phyloP scores from a whole-genome alignment of 2,797 vertebrate genomes.

The Caiman crocodilus region DNA sequence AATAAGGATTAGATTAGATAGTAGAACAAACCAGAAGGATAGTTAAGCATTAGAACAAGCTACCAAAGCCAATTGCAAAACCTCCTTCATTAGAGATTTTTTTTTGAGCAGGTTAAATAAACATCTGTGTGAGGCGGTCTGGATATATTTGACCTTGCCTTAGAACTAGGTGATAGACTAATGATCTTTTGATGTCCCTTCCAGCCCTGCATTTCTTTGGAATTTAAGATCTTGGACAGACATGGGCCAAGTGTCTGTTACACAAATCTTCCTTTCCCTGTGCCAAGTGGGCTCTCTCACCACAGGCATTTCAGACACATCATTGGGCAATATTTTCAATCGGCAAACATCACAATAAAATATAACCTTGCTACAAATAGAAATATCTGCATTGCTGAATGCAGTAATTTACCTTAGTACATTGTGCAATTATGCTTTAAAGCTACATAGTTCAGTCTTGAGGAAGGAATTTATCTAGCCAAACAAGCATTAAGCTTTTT shows the following conservation, averaged over 20 bases:
- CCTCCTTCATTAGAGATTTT: rapidly evolving
- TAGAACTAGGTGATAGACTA: neutral
- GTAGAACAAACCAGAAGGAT: neutral
- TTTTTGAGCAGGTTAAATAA: neutral
- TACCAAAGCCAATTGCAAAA: neutral
- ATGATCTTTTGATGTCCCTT: neutral
- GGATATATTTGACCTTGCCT: neutral
- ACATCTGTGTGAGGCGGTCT: neutral
- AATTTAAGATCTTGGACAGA: neutral
- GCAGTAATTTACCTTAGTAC: rapidly evolving
- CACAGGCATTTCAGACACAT: rapidly evolving
- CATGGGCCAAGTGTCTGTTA: rapidly evolving
- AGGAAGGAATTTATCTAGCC: rapidly evolving
- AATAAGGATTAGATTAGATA: neutral
- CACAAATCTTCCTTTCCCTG: neutral
- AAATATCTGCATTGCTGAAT: rapidly evolving
- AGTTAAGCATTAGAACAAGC: neutral
- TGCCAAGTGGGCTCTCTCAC: neutral
- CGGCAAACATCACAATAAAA: rapidly evolving
- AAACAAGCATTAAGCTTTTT: too few species aligned
- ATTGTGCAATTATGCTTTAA: neutral
- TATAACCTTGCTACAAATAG: rapidly evolving
- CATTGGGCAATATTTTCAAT: rapidly evolving
- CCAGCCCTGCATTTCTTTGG: rapidly evolving
- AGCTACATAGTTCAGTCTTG: rapidly evolving